A percentile compares a stretch with the other conserved stretches of the same genome.
Conservation (phyloP, 2,113 vertebrate species). For the Eclectus roratus region DNA sequence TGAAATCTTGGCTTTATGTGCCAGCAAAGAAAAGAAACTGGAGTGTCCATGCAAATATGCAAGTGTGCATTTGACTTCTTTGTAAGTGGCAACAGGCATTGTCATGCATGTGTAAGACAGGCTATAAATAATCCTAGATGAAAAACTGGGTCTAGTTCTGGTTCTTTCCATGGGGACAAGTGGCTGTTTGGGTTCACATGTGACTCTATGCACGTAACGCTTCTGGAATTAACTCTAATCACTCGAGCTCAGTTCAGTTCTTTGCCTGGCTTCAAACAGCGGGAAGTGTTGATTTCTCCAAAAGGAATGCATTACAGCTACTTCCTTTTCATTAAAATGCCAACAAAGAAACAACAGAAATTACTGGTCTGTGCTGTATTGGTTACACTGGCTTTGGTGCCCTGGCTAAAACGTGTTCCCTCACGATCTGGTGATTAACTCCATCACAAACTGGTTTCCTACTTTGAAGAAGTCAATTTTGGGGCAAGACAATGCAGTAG, state of each 20-base stretch:
- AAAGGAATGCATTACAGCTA: conserved; percentile 31
- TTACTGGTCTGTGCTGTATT: neutral
- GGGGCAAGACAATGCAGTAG: neutral
- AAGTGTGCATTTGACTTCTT: neutral
- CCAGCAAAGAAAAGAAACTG: neutral
- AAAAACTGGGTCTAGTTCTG: neutral
- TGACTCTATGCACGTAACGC: neutral
- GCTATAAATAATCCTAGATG: neutral
- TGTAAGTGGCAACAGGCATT: neutral
- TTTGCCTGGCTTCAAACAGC: neutral
- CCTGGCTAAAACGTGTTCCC: neutral
- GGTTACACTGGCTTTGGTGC: neutral
- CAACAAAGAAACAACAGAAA: conserved; percentile 16
- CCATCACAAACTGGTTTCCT: neutral
- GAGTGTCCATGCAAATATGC: neutral
- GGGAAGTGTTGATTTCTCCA: conserved; percentile 14
- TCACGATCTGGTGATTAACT: neutral
- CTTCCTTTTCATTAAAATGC: conserved; percentile 36
- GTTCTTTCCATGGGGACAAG: neutral
- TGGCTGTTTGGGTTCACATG: neutral
- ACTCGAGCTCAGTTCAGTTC: neutral
- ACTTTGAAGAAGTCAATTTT: neutral
- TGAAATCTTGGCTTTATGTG: neutral
- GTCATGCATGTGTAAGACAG: neutral
- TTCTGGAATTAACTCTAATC: conserved; percentile 13